phyloP scores from a whole-genome alignment of 30 jellyfish, hydroid and myxozoan species.

The Turritopsis rubra region DNA sequence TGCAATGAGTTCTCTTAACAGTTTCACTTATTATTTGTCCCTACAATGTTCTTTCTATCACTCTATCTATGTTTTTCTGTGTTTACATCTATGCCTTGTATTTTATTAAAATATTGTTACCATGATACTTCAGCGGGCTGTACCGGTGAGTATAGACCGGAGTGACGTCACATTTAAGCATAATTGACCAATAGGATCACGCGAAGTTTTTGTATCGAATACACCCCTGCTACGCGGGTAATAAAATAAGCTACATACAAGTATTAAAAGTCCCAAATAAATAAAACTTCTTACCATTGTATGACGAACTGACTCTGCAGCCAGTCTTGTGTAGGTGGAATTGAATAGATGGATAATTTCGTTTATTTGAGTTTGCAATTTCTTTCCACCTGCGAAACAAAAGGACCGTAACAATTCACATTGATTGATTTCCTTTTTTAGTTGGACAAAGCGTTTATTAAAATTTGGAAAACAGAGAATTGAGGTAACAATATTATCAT shows the following conservation, averaged over 20 bases:
- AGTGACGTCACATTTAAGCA: too few species aligned
- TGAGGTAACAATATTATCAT: background rate
- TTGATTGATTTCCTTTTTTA: background rate
- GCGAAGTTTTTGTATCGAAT: too few species aligned
- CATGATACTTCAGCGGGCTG: too few species aligned
- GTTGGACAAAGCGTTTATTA: background rate
- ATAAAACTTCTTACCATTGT: slow-evolving; percentile 60
- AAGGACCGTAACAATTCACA: background rate
- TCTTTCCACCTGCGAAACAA: slow-evolving; percentile 36
- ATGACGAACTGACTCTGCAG: slow-evolving; percentile 79
- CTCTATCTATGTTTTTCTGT: background rate
- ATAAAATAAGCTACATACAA: background rate
- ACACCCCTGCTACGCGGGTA: too few species aligned
- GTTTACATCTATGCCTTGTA: background rate
- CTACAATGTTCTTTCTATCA: background rate
- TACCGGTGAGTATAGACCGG: too few species aligned
- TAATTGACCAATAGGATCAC: too few species aligned
- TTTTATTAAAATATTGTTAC: background rate
- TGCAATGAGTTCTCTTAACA: too few species aligned
- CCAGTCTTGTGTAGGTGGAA: slow-evolving; percentile 67
- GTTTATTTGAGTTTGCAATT: slow-evolving; percentile 53
- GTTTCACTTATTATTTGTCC: background rate
- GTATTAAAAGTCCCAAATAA: too few species aligned
- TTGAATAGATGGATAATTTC: slow-evolving; percentile 57
- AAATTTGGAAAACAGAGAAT: too few species aligned